phyloP scores from a whole-genome alignment of 2,797 vertebrate genomes.

The Dicrostonyx torquatus region DNA sequence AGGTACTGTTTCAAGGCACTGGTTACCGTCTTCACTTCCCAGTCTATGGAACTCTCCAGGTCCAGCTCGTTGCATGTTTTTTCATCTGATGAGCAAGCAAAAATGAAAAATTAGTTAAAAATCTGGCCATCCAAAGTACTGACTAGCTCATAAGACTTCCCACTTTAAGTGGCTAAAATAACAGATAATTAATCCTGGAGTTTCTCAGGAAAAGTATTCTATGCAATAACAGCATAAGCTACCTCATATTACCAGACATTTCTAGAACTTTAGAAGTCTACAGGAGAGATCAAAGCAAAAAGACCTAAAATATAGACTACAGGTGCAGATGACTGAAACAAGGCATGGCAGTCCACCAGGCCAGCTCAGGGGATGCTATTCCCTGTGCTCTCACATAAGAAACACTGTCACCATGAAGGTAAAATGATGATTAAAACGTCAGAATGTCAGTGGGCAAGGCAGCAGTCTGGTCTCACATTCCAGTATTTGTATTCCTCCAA shows the following conservation, averaged over 20 bases:
- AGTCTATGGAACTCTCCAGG: constrained; percentile 92
- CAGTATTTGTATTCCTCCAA: background rate
- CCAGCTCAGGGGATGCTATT: background rate
- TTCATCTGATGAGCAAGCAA: constrained; percentile 88
- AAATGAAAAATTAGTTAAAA: constrained; percentile 56
- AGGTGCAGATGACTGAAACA: background rate
- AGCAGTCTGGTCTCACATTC: background rate
- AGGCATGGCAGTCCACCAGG: accelerated
- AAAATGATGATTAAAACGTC: background rate
- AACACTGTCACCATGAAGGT: background rate
- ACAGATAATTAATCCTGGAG: constrained; percentile 25
- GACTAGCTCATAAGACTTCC: constrained; percentile 14
- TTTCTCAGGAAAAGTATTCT: constrained; percentile 43
- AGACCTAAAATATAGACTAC: background rate
- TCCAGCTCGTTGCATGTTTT: constrained; percentile 93
- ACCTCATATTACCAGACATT: background rate
- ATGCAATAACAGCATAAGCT: background rate
- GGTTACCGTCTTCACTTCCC: constrained; percentile 98
- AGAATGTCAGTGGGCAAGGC: background rate
- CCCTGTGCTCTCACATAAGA: background rate
- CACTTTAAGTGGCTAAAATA: constrained; percentile 43
- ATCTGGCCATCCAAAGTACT: background rate
- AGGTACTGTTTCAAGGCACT: constrained; percentile 97
- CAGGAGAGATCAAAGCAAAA: background rate
- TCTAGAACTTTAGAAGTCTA: background rate